A percentile compares a stretch with the other conserved stretches of the same genome.
phyloP scores from a whole-genome alignment of 2,888 invertebrate genomes.

The Diplazon laetatorius region DNA sequence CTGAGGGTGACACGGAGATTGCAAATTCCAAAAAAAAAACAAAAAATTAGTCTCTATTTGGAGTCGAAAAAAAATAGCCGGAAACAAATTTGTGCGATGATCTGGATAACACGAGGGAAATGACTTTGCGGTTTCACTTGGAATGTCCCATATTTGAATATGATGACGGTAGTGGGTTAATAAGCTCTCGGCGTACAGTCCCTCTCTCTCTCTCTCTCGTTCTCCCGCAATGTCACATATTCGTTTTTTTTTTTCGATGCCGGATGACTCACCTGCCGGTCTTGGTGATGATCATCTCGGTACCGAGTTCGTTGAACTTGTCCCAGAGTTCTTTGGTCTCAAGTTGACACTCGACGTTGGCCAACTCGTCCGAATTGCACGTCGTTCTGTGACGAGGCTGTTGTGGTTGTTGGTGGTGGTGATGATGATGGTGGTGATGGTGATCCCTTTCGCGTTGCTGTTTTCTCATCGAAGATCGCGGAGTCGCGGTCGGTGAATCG shows the following conservation, averaged over 20 bases:
- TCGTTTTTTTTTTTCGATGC: slow-evolving; percentile 20
- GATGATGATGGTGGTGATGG: too few relatives aligned
- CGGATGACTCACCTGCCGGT: slow-evolving; percentile 89
- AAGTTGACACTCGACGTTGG: slow-evolving; percentile 88
- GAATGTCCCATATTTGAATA: too few relatives aligned
- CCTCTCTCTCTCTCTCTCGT: slow-evolving; percentile 8
- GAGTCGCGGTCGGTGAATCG: slow-evolving; percentile 76
- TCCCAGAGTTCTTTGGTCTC: slow-evolving; percentile 93
- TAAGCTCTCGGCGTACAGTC: slow-evolving; percentile 28
- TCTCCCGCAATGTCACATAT: too few relatives aligned
- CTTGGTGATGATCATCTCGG: slow-evolving; percentile 94
- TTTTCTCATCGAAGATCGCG: slow-evolving; percentile 76
- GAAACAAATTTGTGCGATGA: too few relatives aligned
- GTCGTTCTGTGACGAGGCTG: slow-evolving; percentile 79
- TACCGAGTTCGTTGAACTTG: slow-evolving; percentile 90
- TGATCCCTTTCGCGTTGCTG: slow-evolving; percentile 71
- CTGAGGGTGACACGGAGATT: too few relatives aligned
- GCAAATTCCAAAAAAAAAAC: too few relatives aligned
- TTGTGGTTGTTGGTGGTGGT: too few relatives aligned
- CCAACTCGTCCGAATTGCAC: slow-evolving; percentile 87
- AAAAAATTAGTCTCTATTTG: too few relatives aligned
- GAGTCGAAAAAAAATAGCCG: too few relatives aligned
- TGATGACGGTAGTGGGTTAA: slow-evolving; percentile 54
- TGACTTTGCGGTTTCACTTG: too few relatives aligned
- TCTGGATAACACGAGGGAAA: too few relatives aligned